Base-by-base conservation (phyloP, 2,797 vertebrate species). In the Lutjanus argentimaculatus region DNA sequence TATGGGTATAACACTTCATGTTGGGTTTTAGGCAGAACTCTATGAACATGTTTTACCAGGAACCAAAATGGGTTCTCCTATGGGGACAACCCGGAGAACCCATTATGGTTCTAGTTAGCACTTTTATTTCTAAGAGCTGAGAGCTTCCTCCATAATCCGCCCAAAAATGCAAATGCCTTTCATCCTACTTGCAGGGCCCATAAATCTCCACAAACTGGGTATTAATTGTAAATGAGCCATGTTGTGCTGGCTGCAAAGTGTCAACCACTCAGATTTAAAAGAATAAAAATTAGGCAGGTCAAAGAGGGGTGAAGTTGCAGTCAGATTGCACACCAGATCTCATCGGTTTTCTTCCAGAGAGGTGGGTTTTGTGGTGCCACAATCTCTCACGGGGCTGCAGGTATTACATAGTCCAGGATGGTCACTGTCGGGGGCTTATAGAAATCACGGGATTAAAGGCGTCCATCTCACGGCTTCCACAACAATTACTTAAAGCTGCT, bases 391-490 rank as follows among this genome's bases (percentile, higher is more conserved):
- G 25, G 79, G 75, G 64, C 61, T 43, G 30, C 16, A 7, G 72
- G 88, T 73, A 84, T 88, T 87, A 92, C 89, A 91, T 58, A 84
- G 65, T 88, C 66, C 68, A 51, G 70, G 82, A 78, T 55, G 74
- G 85, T 83, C 86, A 73, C 86, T 75, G 81, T 74, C 64, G 67
- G 69, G 62, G 81, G 86, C 67, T 91, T 91, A 88, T 66, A 86
- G 88, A 87, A 89, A 91, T 84, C 78, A 76, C 48, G 45, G 89
- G 88, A 92, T 94, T 91, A 91, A 81, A 90, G 75, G 62, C 77
- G 64, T 85, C 87, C 58, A 16, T 86, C 86, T 85, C 85, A 72
- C 59, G 64, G 88, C 79, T 88, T 82, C 89, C 61, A 55, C 81
- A 89, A 91, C 91, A 92, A 90, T 91, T 91, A 92, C 90, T 85